Conservation (phyloP, 2,113 vertebrate species). For the Tenrec ecaudatus region DNA sequence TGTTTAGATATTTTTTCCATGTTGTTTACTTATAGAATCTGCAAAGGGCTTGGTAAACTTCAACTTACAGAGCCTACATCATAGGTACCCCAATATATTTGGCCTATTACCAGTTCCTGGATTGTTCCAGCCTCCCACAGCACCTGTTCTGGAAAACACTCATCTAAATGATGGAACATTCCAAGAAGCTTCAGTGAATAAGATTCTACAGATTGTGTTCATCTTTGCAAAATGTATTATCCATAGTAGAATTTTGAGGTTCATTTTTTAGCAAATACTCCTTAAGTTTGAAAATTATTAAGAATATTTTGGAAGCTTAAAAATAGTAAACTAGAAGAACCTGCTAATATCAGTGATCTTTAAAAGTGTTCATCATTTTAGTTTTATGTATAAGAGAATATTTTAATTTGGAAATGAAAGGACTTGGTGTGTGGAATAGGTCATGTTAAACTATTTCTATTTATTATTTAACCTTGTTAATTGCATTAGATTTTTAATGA, state of each 20-base stretch:
- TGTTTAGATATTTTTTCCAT: not conserved
- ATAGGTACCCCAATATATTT: not conserved
- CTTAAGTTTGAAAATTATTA: not conserved
- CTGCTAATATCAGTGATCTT: not conserved
- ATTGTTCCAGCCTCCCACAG: no score
- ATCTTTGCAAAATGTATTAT: not conserved
- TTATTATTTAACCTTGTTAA: not conserved
- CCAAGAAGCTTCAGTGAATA: not conserved
- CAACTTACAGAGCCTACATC: not conserved
- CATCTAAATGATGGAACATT: conserved; percentile 34
- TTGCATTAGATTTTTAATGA: not conserved
- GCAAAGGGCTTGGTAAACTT: not conserved
- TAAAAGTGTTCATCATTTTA: conserved; percentile 1
- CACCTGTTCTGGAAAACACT: no score
- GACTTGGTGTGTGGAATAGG: not conserved
- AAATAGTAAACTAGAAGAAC: not conserved
- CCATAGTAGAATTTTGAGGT: not conserved
- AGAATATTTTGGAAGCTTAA: not conserved
- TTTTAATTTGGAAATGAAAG: conserved; percentile 5
- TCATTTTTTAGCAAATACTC: not conserved
- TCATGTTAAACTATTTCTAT: conserved; percentile 14
- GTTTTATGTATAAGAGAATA: not conserved
- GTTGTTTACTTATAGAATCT: conserved; percentile 5
- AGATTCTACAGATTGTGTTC: not conserved
- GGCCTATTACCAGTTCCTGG: no score